Evolutionary conservation across 2,113 vertebrate species (phyloP), one percentile per base, ranked within the genome.

Genomic region (Anser cygnoides): DNA sequence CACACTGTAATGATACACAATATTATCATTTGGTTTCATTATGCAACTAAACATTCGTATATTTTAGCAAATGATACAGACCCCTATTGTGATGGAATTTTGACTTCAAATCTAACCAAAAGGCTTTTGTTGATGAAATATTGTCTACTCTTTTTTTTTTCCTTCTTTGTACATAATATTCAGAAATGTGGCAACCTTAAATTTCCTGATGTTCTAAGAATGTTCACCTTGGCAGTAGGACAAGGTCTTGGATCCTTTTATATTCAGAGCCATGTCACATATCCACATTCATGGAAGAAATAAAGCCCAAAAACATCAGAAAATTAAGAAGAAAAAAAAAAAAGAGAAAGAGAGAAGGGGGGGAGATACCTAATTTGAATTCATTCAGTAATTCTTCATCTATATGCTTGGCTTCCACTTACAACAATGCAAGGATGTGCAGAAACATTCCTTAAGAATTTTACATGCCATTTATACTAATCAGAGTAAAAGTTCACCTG

Each of bases 381-480:
- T 92, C 31, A 76, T 54, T 90, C 71, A 25, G 11, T 90, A 90
- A 77, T 87, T 91, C 83, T 93, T 90, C 59, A 88, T 92, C 92
- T 93, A 37, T 86, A 92, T 97, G 68, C 84, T 90, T 94, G 78
- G 12, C 57, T 95, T 89, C 46, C 57, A 78, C 55, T 93, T 78
- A 72, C 0, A 0, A 84, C 39, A 72, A 73, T 31, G 52, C 43
- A 72, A 91, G 35, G 55, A 87, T 87, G 55, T 93, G 71, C 74
- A 94, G 81, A 83, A 92, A 58, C 44, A 68, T 57, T 72, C 72
- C 75, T 93, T 81, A 88, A 94, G 68, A 93, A 46, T 82, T 81
- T 91, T 86, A 79, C 39, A 68, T 62, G 23, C 9, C 29, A 70
- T 94, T 95, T 95, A 79, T 89, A 83, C 6, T 84, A 81, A 95